These are phyloP conservation scores for Anodontia alba DNA, from an alignment of 2,888 invertebrate species.

Conservation along the genomic window DNA sequence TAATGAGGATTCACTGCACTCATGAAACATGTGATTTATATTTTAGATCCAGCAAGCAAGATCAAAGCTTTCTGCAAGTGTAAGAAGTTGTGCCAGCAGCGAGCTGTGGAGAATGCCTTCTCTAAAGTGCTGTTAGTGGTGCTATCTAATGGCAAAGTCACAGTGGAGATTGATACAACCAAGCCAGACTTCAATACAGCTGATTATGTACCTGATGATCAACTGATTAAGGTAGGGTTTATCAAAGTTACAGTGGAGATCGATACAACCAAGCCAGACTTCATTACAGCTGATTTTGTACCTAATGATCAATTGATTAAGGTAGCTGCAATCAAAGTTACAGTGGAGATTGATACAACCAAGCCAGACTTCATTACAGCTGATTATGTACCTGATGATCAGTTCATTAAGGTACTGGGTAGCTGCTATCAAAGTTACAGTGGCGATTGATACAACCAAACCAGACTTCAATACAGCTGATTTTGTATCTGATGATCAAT, in stretches of 20 bases:
- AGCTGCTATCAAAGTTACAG: constrained; percentile 77
- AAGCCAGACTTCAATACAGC: constrained; percentile 62
- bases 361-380: constrained; percentile 61
- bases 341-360: constrained; percentile 77
- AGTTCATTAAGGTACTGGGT: constrained; percentile 57
- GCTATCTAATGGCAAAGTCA: constrained; percentile 75
- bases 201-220: constrained; percentile 46
- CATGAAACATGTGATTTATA: too few relatives aligned
- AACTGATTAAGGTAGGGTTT: constrained; percentile 53
- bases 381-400: constrained; percentile 46
- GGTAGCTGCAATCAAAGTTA: constrained; percentile 68
- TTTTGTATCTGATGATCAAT: constrained; percentile 48
- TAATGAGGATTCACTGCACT: too few relatives aligned
- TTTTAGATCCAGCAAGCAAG: constrained; percentile 72
- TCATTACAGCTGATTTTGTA: constrained; percentile 34
- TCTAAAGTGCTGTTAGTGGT: constrained; percentile 74
- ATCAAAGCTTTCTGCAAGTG: constrained; percentile 72
- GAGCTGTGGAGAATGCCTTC: constrained; percentile 79
- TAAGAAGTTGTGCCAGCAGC: constrained; percentile 75
- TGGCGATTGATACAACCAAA: constrained; percentile 76
- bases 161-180: constrained; percentile 77
- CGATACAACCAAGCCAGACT: constrained; percentile 73
- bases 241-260: constrained; percentile 79
- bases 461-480: constrained; percentile 57
- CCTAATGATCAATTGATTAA: constrained; percentile 53